A percentile compares a stretch with the other conserved stretches of the same genome.
phyloP scores from a whole-genome alignment of 2,797 vertebrate genomes.

The Neosilurus mollespiculum region DNA sequence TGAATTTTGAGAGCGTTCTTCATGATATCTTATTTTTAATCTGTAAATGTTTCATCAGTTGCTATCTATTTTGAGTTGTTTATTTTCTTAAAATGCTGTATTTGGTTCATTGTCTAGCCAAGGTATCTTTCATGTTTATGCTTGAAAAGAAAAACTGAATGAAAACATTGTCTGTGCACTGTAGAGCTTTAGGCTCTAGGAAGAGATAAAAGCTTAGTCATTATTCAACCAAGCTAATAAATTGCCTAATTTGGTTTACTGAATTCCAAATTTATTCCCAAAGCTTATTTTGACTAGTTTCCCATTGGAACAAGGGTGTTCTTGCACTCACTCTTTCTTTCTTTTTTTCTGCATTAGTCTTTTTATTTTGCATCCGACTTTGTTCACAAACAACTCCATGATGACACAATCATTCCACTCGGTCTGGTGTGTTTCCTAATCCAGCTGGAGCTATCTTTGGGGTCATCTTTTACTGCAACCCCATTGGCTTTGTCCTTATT shows the following conservation, averaged over 20 bases:
- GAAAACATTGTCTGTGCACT: not conserved
- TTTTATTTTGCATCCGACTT: conserved; percentile 15
- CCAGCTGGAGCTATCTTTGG: conserved; percentile 31
- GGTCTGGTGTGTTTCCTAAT: conserved; percentile 44
- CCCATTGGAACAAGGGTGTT: not conserved
- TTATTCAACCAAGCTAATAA: not conserved
- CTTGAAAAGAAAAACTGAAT: conserved; percentile 15
- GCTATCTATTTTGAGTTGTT: conserved; percentile 51
- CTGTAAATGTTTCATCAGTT: not conserved
- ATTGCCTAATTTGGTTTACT: not conserved
- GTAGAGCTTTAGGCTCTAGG: not conserved
- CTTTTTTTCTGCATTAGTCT: not conserved
- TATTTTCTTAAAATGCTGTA: conserved; percentile 41
- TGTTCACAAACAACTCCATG: conserved; percentile 42
- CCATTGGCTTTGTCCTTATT: conserved; percentile 31
- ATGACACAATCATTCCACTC: conserved; percentile 37
- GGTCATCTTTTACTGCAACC: conserved; percentile 34
- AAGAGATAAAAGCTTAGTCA: not conserved
- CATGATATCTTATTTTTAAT: not conserved
- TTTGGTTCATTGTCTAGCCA: conserved; percentile 36
- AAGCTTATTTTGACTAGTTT: not conserved
- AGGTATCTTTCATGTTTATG: conserved; percentile 3
- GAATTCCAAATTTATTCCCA: not conserved
- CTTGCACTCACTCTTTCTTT: not conserved
- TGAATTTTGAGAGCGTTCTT: not conserved